phyloP scores from a whole-genome alignment of 2,888 invertebrate genomes.

The Tanypteryx hageni region DNA sequence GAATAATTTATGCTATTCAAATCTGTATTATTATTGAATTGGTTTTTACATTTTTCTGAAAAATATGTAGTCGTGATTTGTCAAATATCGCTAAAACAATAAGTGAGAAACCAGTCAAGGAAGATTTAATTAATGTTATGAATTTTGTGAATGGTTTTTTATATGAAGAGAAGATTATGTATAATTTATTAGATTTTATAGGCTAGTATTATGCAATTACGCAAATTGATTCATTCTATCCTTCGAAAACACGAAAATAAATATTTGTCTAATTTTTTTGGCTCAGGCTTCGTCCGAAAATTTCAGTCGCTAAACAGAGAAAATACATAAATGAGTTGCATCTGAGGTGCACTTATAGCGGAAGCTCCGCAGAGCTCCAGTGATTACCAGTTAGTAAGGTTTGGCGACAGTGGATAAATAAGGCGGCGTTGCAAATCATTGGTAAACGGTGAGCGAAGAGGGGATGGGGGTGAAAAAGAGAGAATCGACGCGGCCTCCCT shows the following conservation, averaged over 20 bases:
- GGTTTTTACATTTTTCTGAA: no score
- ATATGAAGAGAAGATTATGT: no score
- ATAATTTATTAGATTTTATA: no score
- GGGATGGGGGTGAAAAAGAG: neutral
- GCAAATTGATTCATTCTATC: no score
- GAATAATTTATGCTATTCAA: no score
- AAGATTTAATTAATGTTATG: no score
- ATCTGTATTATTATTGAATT: no score
- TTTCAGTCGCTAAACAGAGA: neutral
- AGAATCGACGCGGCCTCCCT: neutral
- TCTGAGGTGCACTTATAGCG: neutral
- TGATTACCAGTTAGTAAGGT: conserved; percentile 16
- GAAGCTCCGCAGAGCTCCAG: neutral
- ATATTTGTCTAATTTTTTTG: neutral
- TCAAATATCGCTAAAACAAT: no score
- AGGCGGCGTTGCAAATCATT: neutral
- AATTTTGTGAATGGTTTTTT: no score
- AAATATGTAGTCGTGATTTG: no score
- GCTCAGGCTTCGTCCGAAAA: neutral
- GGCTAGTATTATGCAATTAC: no score
- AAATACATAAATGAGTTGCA: neutral
- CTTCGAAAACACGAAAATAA: neutral
- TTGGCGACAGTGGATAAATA: neutral
- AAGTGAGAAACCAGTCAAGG: no score
- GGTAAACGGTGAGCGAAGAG: neutral